Percentiles rank a stretch among this genome's conserved stretches.
Conservation (phyloP, 2,797 vertebrate genomes). For the Myotis daubentonii region DNA sequence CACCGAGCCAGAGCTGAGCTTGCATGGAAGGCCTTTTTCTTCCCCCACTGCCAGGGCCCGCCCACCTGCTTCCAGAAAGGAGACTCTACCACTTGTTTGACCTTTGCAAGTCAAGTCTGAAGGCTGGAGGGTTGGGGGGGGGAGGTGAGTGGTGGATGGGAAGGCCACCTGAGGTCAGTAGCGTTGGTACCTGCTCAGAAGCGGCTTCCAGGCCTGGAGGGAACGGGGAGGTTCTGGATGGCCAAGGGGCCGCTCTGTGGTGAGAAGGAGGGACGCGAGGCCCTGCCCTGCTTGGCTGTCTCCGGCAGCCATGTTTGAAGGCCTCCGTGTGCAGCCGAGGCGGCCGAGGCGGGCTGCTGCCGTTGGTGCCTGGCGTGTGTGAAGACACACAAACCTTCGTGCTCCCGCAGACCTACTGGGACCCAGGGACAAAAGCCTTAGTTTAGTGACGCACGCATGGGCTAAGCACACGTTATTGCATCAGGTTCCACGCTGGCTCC, state of each 20-base stretch:
- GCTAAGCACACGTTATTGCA: too few relatives aligned
- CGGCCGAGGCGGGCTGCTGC: rapidly evolving
- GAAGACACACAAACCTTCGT: background rate
- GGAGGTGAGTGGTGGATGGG: too few relatives aligned
- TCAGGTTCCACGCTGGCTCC: background rate
- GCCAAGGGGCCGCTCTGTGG: background rate
- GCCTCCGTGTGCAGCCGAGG: background rate
- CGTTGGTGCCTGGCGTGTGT: background rate
- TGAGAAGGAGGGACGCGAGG: background rate
- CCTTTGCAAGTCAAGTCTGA: background rate
- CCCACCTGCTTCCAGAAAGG: background rate
- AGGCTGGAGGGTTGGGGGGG: background rate
- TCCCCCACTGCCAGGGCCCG: background rate
- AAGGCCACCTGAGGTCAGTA: background rate
- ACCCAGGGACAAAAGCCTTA: background rate
- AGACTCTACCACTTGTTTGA: background rate
- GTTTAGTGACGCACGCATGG: background rate
- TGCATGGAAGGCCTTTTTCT: background rate
- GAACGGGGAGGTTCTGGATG: background rate
- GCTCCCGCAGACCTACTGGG: background rate
- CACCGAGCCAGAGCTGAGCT: background rate
- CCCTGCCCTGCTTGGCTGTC: too few relatives aligned
- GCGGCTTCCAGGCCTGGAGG: background rate
- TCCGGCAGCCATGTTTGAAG: background rate
- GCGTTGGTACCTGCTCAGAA: background rate